Conservation (phyloP, 1,140 invertebrate species). For the Philopotamus ludificatus region DNA sequence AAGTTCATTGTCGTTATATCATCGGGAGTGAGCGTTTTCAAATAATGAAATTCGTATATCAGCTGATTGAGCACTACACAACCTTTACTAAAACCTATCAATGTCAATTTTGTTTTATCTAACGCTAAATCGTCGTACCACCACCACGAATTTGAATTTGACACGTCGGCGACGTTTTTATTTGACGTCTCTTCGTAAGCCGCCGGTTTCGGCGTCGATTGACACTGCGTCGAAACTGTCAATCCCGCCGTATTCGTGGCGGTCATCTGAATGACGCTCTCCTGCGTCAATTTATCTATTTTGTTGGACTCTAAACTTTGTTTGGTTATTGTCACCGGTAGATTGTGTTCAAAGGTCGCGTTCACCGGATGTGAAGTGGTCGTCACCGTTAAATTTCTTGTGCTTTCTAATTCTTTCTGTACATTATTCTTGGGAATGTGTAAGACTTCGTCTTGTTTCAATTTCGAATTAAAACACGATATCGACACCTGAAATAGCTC, state of each 20-base stretch:
- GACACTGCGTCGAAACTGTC: slow-evolving; percentile 30
- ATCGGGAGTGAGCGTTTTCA: slow-evolving; percentile 64
- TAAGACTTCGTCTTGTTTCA: slow-evolving; percentile 26
- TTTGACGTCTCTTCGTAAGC: slow-evolving; percentile 17
- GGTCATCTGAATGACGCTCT: slow-evolving; percentile 30
- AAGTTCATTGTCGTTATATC: slow-evolving; percentile 60
- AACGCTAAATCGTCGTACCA: slow-evolving; percentile 52
- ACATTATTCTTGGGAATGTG: slow-evolving; percentile 32
- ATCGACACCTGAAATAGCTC: slow-evolving; percentile 50
- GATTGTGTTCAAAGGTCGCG: slow-evolving; percentile 21
- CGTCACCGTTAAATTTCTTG: slow-evolving; percentile 39
- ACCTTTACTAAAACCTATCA: slow-evolving; percentile 89
- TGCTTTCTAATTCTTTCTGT: slow-evolving; percentile 35
- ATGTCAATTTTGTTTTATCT: slow-evolving; percentile 46
- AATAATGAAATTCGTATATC: slow-evolving; percentile 78
- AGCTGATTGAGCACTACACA: slow-evolving; percentile 90
- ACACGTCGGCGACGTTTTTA: slow-evolving; percentile 22
- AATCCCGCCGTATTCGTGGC: slow-evolving; percentile 12
- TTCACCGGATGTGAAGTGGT: slow-evolving; percentile 15
- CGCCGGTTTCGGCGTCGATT: slow-evolving; percentile 28
- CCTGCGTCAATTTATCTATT: too few species aligned
- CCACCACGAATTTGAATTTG: slow-evolving; percentile 43
- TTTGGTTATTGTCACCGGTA: slow-evolving; percentile 35
- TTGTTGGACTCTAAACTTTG: slow-evolving; percentile 3
- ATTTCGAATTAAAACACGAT: slow-evolving; percentile 23